A percentile compares a stretch with the other conserved stretches of the same genome.
phyloP scores from a whole-genome alignment of 2,888 invertebrate species.

The Dicyrtomina minuta region DNA sequence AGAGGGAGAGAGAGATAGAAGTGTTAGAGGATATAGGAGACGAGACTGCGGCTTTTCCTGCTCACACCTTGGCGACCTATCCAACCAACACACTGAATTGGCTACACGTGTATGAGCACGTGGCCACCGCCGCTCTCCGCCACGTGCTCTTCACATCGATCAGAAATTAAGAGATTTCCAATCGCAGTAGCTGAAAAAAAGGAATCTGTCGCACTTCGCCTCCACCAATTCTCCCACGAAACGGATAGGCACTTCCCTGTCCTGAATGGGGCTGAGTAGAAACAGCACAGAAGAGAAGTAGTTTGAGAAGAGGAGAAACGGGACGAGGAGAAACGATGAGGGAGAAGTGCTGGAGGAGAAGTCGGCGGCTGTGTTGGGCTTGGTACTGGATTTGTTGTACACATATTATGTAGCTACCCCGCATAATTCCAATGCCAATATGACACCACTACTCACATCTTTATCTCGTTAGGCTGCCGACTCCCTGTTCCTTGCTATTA shows the following conservation, averaged over 20 bases:
- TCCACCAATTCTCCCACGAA: neutral
- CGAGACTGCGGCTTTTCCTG: constrained; percentile 6
- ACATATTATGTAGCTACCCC: no score
- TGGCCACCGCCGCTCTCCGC: constrained; percentile 7
- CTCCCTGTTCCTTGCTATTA: no score
- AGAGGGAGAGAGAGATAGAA: neutral
- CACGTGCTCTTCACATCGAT: constrained; percentile 28
- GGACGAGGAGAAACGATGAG: no score
- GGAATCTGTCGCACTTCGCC: neutral
- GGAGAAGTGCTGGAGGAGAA: no score
- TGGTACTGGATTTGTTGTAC: no score
- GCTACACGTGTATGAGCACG: constrained; percentile 14
- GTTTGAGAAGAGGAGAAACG: no score
- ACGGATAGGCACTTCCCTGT: neutral
- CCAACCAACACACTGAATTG: constrained; percentile 16
- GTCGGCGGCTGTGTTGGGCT: no score
- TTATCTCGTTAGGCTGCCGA: no score
- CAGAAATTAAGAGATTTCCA: constrained; percentile 31
- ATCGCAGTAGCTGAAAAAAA: neutral
- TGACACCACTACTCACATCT: no score
- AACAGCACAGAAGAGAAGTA: neutral
- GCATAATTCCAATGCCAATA: no score
- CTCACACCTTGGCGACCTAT: constrained; percentile 18
- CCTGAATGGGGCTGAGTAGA: neutral
- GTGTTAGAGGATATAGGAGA: constrained; percentile 5